A percentile compares a stretch with the other conserved stretches of the same genome.
Conservation (phyloP, 2,797 vertebrate species). For the Simalia tracyae region DNA sequence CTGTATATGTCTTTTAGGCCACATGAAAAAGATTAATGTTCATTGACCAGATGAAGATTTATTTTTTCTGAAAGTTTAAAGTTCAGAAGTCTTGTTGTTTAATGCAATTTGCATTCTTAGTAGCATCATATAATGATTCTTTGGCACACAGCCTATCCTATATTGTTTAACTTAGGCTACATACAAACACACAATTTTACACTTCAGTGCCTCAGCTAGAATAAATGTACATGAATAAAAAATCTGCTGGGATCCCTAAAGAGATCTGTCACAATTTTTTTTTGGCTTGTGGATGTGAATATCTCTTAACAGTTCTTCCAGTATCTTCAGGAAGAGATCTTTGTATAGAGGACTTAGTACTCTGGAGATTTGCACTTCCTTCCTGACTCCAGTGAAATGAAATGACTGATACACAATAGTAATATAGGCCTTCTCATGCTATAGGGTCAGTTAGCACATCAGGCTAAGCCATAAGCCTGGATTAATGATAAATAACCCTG, state of each 20-base stretch:
- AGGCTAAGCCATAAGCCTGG: neutral
- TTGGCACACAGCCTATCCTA: neutral
- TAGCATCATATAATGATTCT: neutral
- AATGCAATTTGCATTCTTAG: neutral
- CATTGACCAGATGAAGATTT: neutral
- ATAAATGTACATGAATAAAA: neutral
- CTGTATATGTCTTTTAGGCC: neutral
- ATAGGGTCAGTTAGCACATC: neutral
- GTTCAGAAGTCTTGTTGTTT: neutral
- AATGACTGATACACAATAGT: neutral
- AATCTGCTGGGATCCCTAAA: neutral
- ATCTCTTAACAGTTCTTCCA: neutral
- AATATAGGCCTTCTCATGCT: neutral
- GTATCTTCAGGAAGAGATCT: neutral
- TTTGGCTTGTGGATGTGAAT: neutral
- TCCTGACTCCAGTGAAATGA: neutral
- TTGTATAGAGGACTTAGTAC: neutral
- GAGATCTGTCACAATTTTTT: neutral
- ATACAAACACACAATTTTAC: neutral
- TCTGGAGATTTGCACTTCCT: neutral
- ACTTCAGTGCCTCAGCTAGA: neutral
- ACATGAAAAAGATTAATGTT: neutral
- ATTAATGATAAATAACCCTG: neutral
- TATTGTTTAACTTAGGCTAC: neutral
- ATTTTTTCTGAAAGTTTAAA: neutral